Evolutionary conservation across 2,888 invertebrate genomes (phyloP).

Genomic region (Mellilla xanthometata): DNA sequence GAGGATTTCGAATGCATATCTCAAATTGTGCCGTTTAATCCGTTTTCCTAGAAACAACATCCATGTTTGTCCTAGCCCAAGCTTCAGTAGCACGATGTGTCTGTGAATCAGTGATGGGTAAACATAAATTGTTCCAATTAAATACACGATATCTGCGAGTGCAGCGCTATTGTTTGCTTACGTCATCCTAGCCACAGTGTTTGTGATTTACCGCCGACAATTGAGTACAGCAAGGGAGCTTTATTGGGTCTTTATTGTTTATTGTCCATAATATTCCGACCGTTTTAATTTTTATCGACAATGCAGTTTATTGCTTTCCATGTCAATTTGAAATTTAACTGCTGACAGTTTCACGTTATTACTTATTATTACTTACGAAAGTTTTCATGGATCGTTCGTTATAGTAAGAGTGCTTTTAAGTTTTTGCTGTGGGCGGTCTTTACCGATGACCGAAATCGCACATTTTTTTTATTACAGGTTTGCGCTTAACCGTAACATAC

Average conservation of each 20-base stretch:
- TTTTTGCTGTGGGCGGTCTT: no score
- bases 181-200: conserved; percentile 9
- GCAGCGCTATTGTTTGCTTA: conserved; percentile 7
- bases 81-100: conserved; percentile 8
- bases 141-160: conserved; percentile 4
- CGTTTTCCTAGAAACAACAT: conserved; percentile 17
- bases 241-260: conserved; percentile 19
- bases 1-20: conserved; percentile 16
- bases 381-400: no score
- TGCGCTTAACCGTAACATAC: no score
- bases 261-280: conserved; percentile 9
- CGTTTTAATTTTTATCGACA: conserved; percentile 7
- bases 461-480: no score
- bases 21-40: conserved; percentile 20
- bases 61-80: conserved; percentile 19
- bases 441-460: no score
- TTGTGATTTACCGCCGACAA: conserved; percentile 17
- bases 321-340: neutral
- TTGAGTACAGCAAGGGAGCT: conserved; percentile 19
- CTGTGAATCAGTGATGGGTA: conserved; percentile 16
- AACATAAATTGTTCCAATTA: conserved; percentile 17
- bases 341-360: neutral
- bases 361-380: no score
- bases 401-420: no score
- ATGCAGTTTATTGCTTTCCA: conserved; percentile 2